phyloP scores from a whole-genome alignment of 2,888 invertebrate genomes.

The Rhaphigaster nebulosa region DNA sequence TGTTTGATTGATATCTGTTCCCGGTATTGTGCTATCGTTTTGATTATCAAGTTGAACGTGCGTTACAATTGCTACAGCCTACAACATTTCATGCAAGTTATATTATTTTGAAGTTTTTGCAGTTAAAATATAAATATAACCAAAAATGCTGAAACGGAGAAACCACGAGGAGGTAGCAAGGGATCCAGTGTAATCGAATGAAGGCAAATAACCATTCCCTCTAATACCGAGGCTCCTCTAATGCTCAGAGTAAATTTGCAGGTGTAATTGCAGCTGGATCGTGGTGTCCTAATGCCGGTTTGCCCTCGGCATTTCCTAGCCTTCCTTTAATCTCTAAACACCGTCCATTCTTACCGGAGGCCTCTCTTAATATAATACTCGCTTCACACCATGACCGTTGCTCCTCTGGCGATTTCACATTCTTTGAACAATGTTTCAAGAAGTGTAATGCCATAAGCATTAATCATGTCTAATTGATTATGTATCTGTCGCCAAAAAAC shows the following conservation, averaged over 20 bases:
- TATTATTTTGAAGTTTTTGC: not conserved
- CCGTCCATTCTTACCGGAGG: not conserved
- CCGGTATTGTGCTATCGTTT: too few relatives aligned
- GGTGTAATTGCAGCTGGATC: constrained; percentile 44
- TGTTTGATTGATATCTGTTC: too few relatives aligned
- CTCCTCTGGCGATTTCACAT: not conserved
- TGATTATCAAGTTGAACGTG: too few relatives aligned
- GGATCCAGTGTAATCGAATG: constrained; percentile 38
- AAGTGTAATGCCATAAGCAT: not conserved
- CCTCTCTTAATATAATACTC: not conserved
- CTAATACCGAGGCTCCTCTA: constrained; percentile 20
- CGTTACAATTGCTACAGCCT: not conserved
- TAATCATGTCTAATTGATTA: too few relatives aligned
- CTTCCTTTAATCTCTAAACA: constrained; percentile 39
- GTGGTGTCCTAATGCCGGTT: constrained; percentile 22
- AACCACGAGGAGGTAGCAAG: not conserved
- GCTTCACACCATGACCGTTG: not conserved
- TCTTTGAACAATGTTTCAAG: not conserved
- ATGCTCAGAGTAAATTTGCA: constrained; percentile 45
- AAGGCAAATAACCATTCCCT: constrained; percentile 6
- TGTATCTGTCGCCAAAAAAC: too few relatives aligned
- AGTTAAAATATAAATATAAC: not conserved
- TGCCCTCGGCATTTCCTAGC: constrained; percentile 19
- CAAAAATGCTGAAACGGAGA: not conserved
- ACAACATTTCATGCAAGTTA: not conserved